Percentiles rank a stretch among this genome's conserved stretches.
Conservation (phyloP, 2,113 vertebrate species). For the Ophthalmolycus amberensis region DNA sequence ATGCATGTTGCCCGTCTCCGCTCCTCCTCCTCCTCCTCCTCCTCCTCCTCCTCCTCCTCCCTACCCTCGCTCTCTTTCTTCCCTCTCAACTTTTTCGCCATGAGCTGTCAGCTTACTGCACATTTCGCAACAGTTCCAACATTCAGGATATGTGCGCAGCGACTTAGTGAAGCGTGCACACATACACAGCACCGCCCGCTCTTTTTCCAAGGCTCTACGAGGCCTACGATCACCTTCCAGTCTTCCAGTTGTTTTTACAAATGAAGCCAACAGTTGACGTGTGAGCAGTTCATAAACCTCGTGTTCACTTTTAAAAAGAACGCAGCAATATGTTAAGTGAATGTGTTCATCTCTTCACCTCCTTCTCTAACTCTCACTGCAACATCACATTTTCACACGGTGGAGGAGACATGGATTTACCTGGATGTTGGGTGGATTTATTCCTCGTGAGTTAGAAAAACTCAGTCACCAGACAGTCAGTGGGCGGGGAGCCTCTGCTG, state of each 20-base stretch:
- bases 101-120: conserved; percentile 60
- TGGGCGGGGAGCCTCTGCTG: conserved; percentile 9
- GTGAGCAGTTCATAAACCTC: background rate
- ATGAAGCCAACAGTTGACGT: background rate
- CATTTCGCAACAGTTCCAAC: conserved; percentile 44
- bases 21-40: background rate
- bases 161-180: conserved; percentile 23
- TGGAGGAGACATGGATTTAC: background rate
- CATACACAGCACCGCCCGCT: background rate
- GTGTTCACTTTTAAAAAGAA: background rate
- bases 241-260: background rate
- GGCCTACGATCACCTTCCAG: background rate
- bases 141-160: background rate
- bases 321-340: background rate
- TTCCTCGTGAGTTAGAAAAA: conserved; percentile 17
- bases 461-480: conserved; percentile 8
- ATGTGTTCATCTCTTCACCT: background rate
- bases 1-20: conserved; percentile 60
- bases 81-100: conserved; percentile 61
- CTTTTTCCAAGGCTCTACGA: conserved; percentile 6
- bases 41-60: background rate
- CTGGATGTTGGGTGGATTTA: background rate
- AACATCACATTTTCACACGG: background rate
- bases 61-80: background rate
- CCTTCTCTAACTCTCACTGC: background rate